Evolutionary conservation across 35 echinoderm and acorn worm genomes (phyloP), one percentile per base, ranked within the genome.

Genomic region (Ophiothrix spiculata): DNA sequence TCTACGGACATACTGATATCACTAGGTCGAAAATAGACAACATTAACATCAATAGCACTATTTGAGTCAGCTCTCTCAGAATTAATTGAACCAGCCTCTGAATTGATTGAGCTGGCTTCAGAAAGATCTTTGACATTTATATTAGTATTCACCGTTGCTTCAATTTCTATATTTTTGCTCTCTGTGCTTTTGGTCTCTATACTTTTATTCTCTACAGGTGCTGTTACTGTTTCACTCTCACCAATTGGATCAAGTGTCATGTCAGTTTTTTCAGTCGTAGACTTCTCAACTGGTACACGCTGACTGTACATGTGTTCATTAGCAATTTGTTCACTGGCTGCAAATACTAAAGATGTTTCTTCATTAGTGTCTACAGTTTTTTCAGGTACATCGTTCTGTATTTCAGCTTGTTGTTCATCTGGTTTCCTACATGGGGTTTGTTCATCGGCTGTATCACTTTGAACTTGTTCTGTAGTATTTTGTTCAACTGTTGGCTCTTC

Each of bases 291-390:
- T 25, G 60, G 60, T n/a, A 69, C 29, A 4, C 8, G 60, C 25
- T 69, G 60, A 28, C 60, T 69, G 25, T 69, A 69, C 60, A 69
- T 69, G 60, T 69, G 60, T 69, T 69, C 60, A 15, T 69, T 69
- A 28, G 60, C 60, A 69, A 69, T 69, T 69, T 69, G 60, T 69
- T 69, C 60, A 12, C 60, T 69, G 8, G 60, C 25, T 15, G 60
- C 25, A 69, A n/a, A 15, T 4, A 10, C 42, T 49, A 4, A 12
- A 25, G 60, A 4, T 15, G 25, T n/a, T 69, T 4, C 17, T 69
- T 69, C 25, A n/a, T n/a, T 15, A 25, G 60, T n/a, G 4, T 15
- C 25, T 69, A 25, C 10, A 25, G 17, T 28, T 69, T 6, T 69
- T n/a, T n/a, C n/a, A n/a, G n/a, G n/a, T n/a, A n/a, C n/a, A n/a